Percentiles rank a stretch among this genome's conserved stretches.
Evolutionary conservation across 2,113 vertebrate species (phyloP).

Genomic region (Motacilla tschutschensis): DNA sequence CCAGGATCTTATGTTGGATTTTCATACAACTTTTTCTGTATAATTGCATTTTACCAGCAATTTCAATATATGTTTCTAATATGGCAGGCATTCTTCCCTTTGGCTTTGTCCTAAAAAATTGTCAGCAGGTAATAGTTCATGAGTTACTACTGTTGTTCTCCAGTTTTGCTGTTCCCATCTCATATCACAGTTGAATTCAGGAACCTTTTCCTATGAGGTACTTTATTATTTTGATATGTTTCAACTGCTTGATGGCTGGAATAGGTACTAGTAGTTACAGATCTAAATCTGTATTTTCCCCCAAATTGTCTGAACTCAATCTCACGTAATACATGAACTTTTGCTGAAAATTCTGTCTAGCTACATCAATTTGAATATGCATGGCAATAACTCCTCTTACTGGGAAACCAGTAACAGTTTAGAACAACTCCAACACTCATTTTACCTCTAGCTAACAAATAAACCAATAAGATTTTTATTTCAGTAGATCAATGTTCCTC

Average conservation of each 20-base stretch:
- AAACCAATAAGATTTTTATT: background rate
- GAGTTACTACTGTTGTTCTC: background rate
- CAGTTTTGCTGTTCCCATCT: background rate
- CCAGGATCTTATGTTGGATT: background rate
- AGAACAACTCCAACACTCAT: background rate
- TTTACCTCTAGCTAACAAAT: background rate
- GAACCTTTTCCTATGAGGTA: background rate
- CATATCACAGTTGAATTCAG: background rate
- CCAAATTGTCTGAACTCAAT: background rate
- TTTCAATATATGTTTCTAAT: background rate
- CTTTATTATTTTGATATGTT: slow-evolving; percentile 4
- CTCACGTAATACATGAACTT: background rate
- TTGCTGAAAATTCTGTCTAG: background rate
- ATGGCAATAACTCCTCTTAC: background rate
- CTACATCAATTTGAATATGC: background rate
- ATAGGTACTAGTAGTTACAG: background rate
- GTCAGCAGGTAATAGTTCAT: background rate
- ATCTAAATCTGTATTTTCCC: background rate
- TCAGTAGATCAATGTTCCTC: background rate
- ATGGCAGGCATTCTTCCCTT: background rate
- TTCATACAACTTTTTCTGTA: background rate
- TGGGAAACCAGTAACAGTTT: background rate
- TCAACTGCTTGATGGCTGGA: background rate
- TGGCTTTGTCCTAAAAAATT: background rate
- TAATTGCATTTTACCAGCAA: background rate